These are phyloP conservation scores for Himalopsyche japonica DNA, from an alignment of 2,888 invertebrate species.

Conservation along the genomic window DNA sequence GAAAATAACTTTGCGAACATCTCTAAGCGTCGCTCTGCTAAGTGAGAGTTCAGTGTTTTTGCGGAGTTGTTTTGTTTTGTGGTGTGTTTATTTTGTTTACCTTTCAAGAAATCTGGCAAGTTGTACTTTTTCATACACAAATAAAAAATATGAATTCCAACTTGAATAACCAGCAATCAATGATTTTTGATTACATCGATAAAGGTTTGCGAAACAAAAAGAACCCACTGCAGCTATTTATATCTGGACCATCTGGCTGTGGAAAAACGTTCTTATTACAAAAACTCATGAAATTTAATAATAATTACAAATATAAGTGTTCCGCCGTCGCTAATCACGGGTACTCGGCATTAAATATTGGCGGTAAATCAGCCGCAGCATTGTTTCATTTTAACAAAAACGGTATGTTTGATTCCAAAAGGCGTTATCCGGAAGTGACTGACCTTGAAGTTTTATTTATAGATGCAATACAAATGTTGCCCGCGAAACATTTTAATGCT, in stretches of 20 bases:
- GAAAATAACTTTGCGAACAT: no score
- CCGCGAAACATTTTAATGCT: neutral
- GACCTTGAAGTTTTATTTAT: neutral
- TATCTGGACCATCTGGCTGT: neutral
- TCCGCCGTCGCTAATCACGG: neutral
- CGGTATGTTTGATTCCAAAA: neutral
- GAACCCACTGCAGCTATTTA: neutral
- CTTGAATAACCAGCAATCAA: neutral
- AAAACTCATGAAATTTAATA: neutral
- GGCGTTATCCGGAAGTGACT: neutral
- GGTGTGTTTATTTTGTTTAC: no score
- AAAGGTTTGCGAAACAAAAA: neutral
- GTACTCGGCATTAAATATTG: neutral
- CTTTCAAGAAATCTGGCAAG: no score
- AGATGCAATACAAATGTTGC: neutral
- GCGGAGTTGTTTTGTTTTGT: no score
- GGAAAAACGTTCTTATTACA: neutral
- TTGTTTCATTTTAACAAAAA: neutral
- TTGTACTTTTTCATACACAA: no score
- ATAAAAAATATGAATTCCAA: neutral
- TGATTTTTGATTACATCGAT: neutral
- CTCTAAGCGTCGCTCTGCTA: no score
- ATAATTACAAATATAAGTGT: neutral
- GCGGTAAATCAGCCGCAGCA: neutral
- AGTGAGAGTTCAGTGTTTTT: no score